Evolutionary conservation across 2,797 vertebrate genomes (phyloP), one percentile per base, ranked within the genome.

Genomic region (Eupleurogrammus muticus): DNA sequence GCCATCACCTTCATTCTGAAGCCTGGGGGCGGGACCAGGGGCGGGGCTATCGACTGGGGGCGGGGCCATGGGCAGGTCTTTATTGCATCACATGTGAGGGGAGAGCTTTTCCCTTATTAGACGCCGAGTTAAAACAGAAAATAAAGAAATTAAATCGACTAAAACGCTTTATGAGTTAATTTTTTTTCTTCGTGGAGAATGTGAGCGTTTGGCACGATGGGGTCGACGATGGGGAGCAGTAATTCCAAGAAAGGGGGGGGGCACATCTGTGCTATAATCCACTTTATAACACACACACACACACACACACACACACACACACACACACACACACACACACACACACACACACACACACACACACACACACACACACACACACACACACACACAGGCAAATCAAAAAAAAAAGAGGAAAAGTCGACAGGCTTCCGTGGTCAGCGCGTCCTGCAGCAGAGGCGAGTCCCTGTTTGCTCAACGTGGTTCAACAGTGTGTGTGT

Each of bases 51-150:
- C n/a, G 70, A 66, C 6, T 3, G 6, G 3, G 28, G 49, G 59
- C 63, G 72, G 67, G 66, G 64, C 64, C 55, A 23, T 4, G 10
- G 55, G 66, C 46, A 16, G 28, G 36, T 65, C 64, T 63, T 89
- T 90, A 90, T 91, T 91, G 90, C 91, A 88, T 74, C 61, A 73
- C 74, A 57, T 28, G 28, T 6, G 28, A 13, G 64, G 16, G 28
- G 64, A 32, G 21, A 63, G 55, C 63, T 14, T 73, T 60, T 60
- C 73, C 69, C 54, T 75, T 69, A 67, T 55, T 64, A 64, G 53
- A 66, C 50, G 47, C 0, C n/a, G 12, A 10, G 12, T 52, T 47
- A 47, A 79, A 75, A 75, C 6, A 28, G 6, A 28, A 62, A 63
- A 12, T 42, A 32, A 6, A 70, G 68, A 5, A 51, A 66, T 73